Evolutionary conservation across 2,113 vertebrate genomes (phyloP), one percentile per base, ranked within the genome.

Genomic region (Siniperca knerii): DNA sequence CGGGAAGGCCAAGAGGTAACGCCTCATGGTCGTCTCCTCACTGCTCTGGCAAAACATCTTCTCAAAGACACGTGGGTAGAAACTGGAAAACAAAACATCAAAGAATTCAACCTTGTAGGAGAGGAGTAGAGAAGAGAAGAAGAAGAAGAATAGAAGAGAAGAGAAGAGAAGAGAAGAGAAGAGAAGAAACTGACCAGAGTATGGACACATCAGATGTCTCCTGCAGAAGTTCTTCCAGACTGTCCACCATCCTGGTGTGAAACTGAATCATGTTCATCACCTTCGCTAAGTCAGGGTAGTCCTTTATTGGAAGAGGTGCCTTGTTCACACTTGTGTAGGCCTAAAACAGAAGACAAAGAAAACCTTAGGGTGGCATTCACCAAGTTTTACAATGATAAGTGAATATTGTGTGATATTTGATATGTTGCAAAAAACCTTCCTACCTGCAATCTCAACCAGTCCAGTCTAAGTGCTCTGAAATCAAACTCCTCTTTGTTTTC

Each of bases 391-490:
- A n/a, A 1, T 52, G 8, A 13, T 6, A 29, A 15, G 0, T 20
- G 20, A 64, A 66, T 18, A 66, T 0, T 40, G 5, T 25, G 25
- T 2, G 8, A 10, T 58, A 69, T 25, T n/a, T 68, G 2, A 58
- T 8, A 16, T 42, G 21, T 29, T 16, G 6, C 4, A 61, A 64
- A 46, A 37, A 74, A 78, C 1, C 12, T 21, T 4, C 25, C 35
- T 76, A 98, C 98, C 97, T 99, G 98, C 77, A 99, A 89, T 64
- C 98, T 96, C 69, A 99, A 95, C 98, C 98, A 99, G 90, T 99
- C 98, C 81, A 99, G 65, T 87, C 98, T 96, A 13, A 98, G 87
- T 2, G 96, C 96, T 11, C 88, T 93, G 79, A 99, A 97, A 54
- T 99, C 96, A 85, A 98, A 97, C 77, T 95, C 94, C 72, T 97